Conservation (phyloP, 2,797 vertebrate genomes). For the Tragopan temminckii region DNA sequence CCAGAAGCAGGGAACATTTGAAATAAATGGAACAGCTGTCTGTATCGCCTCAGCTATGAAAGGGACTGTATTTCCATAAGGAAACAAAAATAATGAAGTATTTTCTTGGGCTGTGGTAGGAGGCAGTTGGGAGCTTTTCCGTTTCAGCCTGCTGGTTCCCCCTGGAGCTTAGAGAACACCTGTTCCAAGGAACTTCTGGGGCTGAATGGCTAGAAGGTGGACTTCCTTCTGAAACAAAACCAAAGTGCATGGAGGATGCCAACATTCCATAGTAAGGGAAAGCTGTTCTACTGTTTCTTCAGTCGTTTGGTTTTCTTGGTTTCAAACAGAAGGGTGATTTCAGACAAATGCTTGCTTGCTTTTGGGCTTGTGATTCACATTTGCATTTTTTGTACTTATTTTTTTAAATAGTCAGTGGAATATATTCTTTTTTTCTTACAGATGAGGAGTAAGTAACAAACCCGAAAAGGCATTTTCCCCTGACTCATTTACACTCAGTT, state of each 20-base stretch:
- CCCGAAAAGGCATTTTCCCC: not conserved
- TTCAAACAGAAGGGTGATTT: not conserved
- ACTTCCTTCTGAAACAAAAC: conserved; percentile 32
- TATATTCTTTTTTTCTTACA: not conserved
- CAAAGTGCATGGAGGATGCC: not conserved
- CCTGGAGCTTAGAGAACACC: conserved; percentile 65
- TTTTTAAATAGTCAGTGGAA: not conserved
- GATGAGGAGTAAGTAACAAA: not conserved
- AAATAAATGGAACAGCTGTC: conserved; percentile 76
- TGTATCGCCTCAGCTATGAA: conserved; percentile 59
- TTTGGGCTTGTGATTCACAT: not conserved
- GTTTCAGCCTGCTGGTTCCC: conserved; percentile 36
- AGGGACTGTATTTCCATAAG: conserved; percentile 73
- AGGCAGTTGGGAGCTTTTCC: conserved; percentile 29
- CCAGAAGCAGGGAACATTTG: conserved; percentile 57
- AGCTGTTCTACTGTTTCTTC: not conserved
- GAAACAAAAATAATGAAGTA: conserved; percentile 67
- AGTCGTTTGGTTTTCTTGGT: not conserved
- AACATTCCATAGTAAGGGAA: not conserved
- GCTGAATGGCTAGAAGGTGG: conserved; percentile 36
- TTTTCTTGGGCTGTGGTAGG: conserved; percentile 29
- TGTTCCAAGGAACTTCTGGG: conserved; percentile 59
- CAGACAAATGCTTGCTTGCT: not conserved
- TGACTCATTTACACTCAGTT: not conserved
- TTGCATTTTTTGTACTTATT: not conserved